Percentiles rank a stretch among this genome's conserved stretches.
phyloP scores from a whole-genome alignment of 2,888 invertebrate genomes.

The Nemurella pictetii region DNA sequence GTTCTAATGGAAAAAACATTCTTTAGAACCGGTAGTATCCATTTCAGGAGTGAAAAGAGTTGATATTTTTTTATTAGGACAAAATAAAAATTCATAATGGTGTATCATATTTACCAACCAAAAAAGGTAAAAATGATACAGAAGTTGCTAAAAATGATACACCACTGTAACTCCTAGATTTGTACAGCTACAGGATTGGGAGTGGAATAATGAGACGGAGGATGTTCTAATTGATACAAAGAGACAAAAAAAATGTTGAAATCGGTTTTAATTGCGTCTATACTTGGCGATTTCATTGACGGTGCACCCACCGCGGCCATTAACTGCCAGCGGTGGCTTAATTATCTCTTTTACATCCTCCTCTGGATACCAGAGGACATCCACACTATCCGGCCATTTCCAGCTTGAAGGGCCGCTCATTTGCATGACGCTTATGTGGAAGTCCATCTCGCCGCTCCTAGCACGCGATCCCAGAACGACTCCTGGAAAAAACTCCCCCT shows the following conservation, averaged over 20 bases:
- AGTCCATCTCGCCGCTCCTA: neutral
- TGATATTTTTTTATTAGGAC: no score
- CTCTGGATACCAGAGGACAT: neutral
- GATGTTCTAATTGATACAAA: no score
- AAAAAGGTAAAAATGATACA: no score
- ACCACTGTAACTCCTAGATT: no score
- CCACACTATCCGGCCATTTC: neutral
- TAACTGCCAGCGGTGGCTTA: neutral
- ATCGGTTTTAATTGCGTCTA: neutral
- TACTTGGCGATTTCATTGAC: neutral
- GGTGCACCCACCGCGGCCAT: neutral
- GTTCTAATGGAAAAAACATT: no score
- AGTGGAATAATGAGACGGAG: no score
- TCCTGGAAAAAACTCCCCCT: slow-evolving; percentile 8
- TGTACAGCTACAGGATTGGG: no score
- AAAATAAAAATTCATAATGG: no score
- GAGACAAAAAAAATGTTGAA: neutral
- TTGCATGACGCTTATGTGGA: neutral
- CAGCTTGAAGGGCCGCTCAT: slow-evolving; percentile 3
- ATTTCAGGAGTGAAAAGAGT: no score
- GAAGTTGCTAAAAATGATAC: no score
- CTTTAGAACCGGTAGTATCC: no score
- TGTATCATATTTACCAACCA: no score
- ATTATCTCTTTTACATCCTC: neutral
- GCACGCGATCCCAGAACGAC: neutral